These are phyloP conservation scores for Mirza zaza DNA, from an alignment of 2,113 vertebrate genomes.

Conservation along the genomic window DNA sequence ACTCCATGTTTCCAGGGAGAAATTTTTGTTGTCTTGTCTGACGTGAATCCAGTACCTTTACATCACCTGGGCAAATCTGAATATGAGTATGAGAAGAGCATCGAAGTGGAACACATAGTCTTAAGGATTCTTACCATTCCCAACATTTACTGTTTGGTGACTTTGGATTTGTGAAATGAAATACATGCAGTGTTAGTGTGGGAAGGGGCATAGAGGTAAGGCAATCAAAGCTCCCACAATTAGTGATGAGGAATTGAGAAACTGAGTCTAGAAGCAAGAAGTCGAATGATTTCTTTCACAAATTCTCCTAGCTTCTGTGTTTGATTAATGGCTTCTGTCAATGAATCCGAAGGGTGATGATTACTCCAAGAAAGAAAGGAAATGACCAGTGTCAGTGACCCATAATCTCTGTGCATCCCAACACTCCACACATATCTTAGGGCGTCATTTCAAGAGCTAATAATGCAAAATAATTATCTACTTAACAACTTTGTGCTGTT, in stretches of 20 bases:
- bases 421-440: background rate
- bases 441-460: background rate
- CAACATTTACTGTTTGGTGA: background rate
- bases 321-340: slow-evolving; percentile 2
- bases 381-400: background rate
- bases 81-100: background rate
- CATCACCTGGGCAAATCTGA: background rate
- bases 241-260: background rate
- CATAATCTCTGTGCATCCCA: background rate
- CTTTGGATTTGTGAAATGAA: background rate
- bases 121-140: background rate
- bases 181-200: background rate
- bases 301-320: background rate
- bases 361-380: background rate
- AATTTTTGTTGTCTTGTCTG: background rate
- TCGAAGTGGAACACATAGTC: background rate
- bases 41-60: background rate
- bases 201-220: background rate
- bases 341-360: background rate
- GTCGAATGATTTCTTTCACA: background rate
- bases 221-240: background rate
- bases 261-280: background rate
- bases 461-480: background rate
- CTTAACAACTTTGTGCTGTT: background rate
- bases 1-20: background rate